Evolutionary conservation across 2,888 invertebrate genomes (phyloP).

Genomic region (Mesorhabditis spiculigera): DNA sequence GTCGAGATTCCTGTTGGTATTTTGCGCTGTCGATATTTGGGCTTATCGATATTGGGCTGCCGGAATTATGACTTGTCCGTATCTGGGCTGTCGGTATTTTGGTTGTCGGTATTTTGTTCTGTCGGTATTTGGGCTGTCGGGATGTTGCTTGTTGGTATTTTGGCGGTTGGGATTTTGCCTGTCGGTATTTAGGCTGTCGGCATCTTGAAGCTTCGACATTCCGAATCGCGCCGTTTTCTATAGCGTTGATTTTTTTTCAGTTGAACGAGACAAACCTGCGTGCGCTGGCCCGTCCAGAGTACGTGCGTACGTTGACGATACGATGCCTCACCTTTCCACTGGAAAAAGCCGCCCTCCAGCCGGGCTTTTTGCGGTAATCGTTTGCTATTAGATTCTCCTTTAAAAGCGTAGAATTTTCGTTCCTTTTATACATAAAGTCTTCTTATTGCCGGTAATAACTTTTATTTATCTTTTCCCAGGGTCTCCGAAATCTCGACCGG

Average conservation of each 20-base stretch:
- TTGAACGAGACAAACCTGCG: slow-evolving; percentile 35
- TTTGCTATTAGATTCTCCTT: not conserved
- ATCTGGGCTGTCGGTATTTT: too few relatives aligned
- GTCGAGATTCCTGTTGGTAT: too few relatives aligned
- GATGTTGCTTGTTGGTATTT: too few relatives aligned
- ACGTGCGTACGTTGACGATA: slow-evolving; percentile 44
- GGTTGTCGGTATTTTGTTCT: too few relatives aligned
- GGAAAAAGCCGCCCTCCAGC: slow-evolving; percentile 32
- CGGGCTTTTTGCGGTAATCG: slow-evolving; percentile 29
- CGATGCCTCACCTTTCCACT: slow-evolving; percentile 38
- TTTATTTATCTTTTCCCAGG: slow-evolving; percentile 13
- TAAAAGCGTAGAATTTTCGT: not conserved
- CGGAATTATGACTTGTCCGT: too few relatives aligned
- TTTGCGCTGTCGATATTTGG: too few relatives aligned
- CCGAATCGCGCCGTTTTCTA: not conserved
- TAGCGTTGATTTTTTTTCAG: slow-evolving; percentile 21
- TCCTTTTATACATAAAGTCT: not conserved
- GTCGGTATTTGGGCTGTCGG: too few relatives aligned
- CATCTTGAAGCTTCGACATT: not conserved
- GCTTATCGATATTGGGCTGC: too few relatives aligned
- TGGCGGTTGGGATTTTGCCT: too few relatives aligned
- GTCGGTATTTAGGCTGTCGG: too few relatives aligned
- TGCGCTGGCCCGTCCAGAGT: slow-evolving; percentile 32
- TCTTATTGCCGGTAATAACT: not conserved
- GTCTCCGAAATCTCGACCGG: slow-evolving; percentile 42